Evolutionary conservation across 2,888 invertebrate species (phyloP), one percentile per base, ranked within the genome.

Genomic region (Octonoba sinensis): DNA sequence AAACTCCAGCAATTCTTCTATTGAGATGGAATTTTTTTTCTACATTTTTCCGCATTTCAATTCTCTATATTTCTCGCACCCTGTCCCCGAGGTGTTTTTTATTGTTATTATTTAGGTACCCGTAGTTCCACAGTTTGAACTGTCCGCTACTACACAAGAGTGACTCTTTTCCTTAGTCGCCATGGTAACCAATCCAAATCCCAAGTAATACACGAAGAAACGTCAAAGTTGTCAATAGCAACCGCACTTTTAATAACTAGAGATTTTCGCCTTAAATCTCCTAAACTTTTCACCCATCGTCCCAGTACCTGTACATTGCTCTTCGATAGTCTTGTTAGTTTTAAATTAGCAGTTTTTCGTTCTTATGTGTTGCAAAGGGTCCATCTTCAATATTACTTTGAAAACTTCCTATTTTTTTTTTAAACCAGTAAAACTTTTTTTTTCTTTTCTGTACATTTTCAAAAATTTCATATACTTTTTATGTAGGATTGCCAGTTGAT

Each of bases 201-300:
- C 65, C 69, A 47, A 84, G 83, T 81, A 76, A 81, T 81, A 83
- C 76, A 81, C 69, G 76, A 72, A 81, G 79, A 76, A 77, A 73
- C 82, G 82, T 84, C 84, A 84, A 84, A 84, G 84, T 84, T 84
- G 84, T 82, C 84, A 84, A 77, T 84, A 82, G 84, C 82, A 84
- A 84, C 82, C 81, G 72, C 84, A 82, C 77, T 84, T 84, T 84
- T 84, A 84, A 84, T 84, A 84, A 84, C 84, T 73, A 56, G 72
- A 76, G 76, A 82, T 82, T 82, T 82, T 57, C 65, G 74, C 64
- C 65, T 62, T 64, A 57, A 54, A 67, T 64, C 73, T 70, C 22
- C 36, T 62, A 66, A 73, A 66, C 59, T 72, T 66, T 67, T 73
- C 67, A 72, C 54, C 65, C 18, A 44, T 18, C 36, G 20, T 36